phyloP scores from a whole-genome alignment of 2,888 invertebrate genomes.

The Drosophila cognata region DNA sequence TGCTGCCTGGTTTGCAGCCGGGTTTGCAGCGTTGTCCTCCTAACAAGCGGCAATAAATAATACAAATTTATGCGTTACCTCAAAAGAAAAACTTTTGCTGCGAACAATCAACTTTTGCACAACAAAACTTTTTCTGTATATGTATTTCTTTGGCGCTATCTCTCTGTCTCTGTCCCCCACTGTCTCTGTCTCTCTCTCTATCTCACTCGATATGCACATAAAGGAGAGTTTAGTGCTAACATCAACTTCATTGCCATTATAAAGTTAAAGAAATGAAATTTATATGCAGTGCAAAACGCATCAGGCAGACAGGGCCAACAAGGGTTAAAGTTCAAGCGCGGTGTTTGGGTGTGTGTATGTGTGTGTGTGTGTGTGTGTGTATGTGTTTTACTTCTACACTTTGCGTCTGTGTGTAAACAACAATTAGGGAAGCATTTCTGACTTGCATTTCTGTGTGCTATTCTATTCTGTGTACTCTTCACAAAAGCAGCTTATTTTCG shows the following conservation, averaged over 20 bases:
- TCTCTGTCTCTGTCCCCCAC: slow-evolving; percentile 3
- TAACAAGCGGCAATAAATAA: slow-evolving; percentile 65
- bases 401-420: slow-evolving; percentile 47
- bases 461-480: neutral
- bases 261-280: slow-evolving; percentile 75
- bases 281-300: slow-evolving; percentile 73
- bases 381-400: slow-evolving; percentile 24
- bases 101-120: slow-evolving; percentile 59
- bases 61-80: slow-evolving; percentile 72
- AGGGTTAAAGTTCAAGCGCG: slow-evolving; percentile 10
- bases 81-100: slow-evolving; percentile 60
- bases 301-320: slow-evolving; percentile 51
- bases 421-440: slow-evolving; percentile 51
- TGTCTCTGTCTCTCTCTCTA: no score
- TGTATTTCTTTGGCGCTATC: slow-evolving; percentile 33
- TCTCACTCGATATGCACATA: neutral
- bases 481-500: neutral
- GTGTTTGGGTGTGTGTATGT: neutral
- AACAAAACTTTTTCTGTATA: slow-evolving; percentile 46
- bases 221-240: slow-evolving; percentile 49
- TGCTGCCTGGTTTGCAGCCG: neutral
- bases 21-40: slow-evolving; percentile 5
- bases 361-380: neutral
- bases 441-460: slow-evolving; percentile 10
- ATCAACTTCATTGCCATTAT: slow-evolving; percentile 77